phyloP scores from a whole-genome alignment of 2,797 vertebrate species.

The Phalloptychus januarius region DNA sequence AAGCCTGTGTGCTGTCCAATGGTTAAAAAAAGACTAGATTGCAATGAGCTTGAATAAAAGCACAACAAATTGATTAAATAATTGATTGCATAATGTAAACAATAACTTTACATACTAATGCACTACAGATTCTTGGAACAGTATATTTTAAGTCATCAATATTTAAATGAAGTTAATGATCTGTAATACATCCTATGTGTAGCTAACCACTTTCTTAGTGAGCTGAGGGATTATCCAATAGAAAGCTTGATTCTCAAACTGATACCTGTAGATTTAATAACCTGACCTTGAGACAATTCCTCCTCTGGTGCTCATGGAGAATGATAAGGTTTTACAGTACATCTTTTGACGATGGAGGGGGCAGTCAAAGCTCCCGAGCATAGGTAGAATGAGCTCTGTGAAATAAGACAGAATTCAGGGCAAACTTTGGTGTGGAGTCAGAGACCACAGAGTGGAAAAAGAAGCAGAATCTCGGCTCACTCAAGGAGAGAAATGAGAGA shows the following conservation, averaged over 20 bases:
- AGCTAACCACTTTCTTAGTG: neutral
- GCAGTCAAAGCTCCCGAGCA: conserved; percentile 27
- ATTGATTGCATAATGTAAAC: neutral
- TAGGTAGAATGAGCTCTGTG: conserved; percentile 54
- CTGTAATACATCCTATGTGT: neutral
- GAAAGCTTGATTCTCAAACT: neutral
- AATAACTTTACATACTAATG: neutral
- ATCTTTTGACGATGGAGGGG: conserved; percentile 33
- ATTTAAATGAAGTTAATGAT: neutral
- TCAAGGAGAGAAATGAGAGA: conserved; percentile 68
- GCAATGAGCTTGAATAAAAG: neutral
- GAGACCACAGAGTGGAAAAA: conserved; percentile 14
- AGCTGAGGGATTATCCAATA: neutral
- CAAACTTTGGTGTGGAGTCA: conserved; percentile 31
- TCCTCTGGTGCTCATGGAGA: conserved; percentile 12
- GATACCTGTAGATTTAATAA: neutral
- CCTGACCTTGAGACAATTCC: conserved; percentile 46
- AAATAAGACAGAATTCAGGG: conserved; percentile 56
- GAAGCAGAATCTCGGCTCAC: conserved; percentile 43
- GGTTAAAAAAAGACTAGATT: neutral
- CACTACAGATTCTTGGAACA: neutral
- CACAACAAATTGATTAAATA: neutral
- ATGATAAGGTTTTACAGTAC: conserved; percentile 26
- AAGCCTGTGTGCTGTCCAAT: neutral
- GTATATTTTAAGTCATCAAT: neutral